Percentiles rank a stretch among this genome's conserved stretches.
These are phyloP conservation scores for Heliconius hortense DNA, from an alignment of 2,888 invertebrate species.

Conservation along the genomic window DNA sequence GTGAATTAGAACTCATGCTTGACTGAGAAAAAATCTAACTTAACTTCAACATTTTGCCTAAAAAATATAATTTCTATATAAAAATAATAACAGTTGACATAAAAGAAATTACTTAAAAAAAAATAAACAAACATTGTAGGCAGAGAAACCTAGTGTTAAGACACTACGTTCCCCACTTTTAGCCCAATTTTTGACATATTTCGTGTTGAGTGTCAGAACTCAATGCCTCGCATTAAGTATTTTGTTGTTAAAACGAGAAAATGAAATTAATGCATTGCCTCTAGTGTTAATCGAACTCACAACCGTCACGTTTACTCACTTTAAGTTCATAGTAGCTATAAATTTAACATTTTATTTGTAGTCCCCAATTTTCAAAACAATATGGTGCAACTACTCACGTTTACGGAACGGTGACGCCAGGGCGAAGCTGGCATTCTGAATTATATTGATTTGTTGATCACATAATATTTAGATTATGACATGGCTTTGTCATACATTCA, in stretches of 20 bases:
- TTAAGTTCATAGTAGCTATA: not conserved
- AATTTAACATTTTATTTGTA: not conserved
- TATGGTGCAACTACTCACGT: conserved; percentile 7
- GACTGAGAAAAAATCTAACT: no score
- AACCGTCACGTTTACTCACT: no score
- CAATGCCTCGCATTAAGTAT: no score
- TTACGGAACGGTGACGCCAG: conserved; percentile 6
- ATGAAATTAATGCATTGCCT: not conserved
- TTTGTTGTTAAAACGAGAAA: not conserved
- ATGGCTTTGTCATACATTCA: not conserved
- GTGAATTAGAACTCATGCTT: no score
- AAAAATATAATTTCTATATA: no score
- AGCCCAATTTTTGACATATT: not conserved
- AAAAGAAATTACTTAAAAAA: no score
- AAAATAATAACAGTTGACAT: no score
- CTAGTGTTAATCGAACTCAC: no score
- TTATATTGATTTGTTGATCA: conserved; percentile 20
- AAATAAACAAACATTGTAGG: no score
- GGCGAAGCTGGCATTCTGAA: conserved; percentile 13
- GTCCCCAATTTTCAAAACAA: not conserved
- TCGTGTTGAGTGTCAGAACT: not conserved
- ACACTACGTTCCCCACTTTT: not conserved
- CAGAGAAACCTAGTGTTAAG: no score
- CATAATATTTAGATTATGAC: conserved; percentile 21
- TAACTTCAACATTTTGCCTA: no score